phyloP scores from a whole-genome alignment of 2,113 vertebrate species.

The Oreotrochilus melanogaster region DNA sequence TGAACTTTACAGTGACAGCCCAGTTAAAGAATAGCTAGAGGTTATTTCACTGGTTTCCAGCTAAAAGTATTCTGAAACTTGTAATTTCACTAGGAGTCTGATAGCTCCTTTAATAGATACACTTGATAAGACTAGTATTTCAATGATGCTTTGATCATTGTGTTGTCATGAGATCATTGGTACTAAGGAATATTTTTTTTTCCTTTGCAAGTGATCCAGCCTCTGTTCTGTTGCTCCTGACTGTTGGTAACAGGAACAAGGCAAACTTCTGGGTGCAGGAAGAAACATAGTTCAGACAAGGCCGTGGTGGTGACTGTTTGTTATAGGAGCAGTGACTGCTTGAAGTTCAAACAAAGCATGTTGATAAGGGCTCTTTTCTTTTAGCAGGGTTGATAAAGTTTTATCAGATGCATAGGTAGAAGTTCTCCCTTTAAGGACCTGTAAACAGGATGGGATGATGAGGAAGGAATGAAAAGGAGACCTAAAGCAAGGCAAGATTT shows the following conservation, averaged over 20 bases:
- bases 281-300: neutral
- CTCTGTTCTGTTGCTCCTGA: neutral
- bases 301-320: neutral
- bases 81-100: neutral
- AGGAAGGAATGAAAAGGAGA: slow-evolving; percentile 39
- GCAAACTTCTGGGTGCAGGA: neutral
- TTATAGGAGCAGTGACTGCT: neutral
- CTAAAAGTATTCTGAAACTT: neutral
- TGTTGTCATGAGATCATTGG: neutral
- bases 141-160: neutral
- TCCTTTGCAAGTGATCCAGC: neutral
- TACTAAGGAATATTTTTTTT: neutral
- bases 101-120: neutral
- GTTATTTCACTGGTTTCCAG: neutral
- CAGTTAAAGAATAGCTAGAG: neutral
- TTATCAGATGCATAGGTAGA: slow-evolving; percentile 28
- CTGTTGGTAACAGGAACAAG: neutral
- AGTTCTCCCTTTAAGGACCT: neutral
- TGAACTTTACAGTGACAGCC: neutral
- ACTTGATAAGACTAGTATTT: neutral
- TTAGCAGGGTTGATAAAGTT: neutral
- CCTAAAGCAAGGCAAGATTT: neutral
- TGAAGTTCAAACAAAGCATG: slow-evolving; percentile 32
- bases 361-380: slow-evolving; percentile 48
- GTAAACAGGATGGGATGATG: neutral